Evolutionary conservation across 2,888 invertebrate species (phyloP), one percentile per base, ranked within the genome.

Genomic region (Dorcus hopei): DNA sequence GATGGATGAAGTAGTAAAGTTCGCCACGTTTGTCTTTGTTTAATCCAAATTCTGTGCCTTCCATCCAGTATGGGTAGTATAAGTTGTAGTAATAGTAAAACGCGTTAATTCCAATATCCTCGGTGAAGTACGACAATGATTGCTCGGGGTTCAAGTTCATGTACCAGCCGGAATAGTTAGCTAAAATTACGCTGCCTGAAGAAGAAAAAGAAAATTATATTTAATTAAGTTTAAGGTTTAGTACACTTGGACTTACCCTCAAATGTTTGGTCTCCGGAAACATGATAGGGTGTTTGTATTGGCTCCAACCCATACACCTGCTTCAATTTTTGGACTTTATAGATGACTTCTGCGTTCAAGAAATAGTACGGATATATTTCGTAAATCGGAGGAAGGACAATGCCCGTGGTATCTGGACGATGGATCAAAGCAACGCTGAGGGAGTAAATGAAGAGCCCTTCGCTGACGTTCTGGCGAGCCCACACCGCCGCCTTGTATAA

Each of bases 361-460:
- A 88, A 90, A 77, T 83, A 83, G 65, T 88, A 84, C 0, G 91
- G 91, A 74, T 86, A 83, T 61, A 90, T 80, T 77, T 91, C 91
- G 71, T 89, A 88, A 54, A 86, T 80, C 51, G 89, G 85, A 11
- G 91, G 90, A 8, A 90, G 77, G 40, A 85, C 79, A 54, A 90
- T 77, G 16, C 85, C 86, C 68, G 84, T 81, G 57, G 84, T 85
- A 62, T 89, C 88, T 8, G 77, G 77, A 38, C 87, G 85, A 66
- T 87, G 86, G 41, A 86, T 74, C n/a, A 88, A 80, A 9, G 87
- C 87, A 19, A 83, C 78, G 58, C 82, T 82, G 54, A 87, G 74
- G 3, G 87, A 84, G 66, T 89, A 87, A 48, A 87, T 80, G 74
- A 85, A 90, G 70, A 89, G 80, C 54, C 83, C 85, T 75, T 88